Base-by-base conservation (phyloP, 2,888 invertebrate genomes). In the Hyppa rectilinea region DNA sequence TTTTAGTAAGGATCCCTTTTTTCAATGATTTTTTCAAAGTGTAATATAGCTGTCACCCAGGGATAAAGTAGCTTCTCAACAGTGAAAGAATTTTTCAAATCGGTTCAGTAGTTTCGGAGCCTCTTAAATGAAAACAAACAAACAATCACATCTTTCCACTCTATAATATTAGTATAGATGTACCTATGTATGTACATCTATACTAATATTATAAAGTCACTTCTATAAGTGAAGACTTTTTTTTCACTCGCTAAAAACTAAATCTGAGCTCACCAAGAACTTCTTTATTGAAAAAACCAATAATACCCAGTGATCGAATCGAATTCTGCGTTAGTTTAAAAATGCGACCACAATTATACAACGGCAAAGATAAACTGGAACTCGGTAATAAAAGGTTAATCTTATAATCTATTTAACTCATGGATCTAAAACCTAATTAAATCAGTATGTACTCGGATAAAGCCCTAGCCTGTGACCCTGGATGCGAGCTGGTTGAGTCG, bases 401-500 rank as follows among this genome's bases (percentile, higher is more conserved):
- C 2, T 14, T 14, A 29, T n/a, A 29, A 59, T 47, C 9, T 26
- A 52, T 29, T 56, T 56, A 31, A 66, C 68, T 68, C 38, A 34
- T 40, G 53, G 38, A 23, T 47, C n/a, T 47, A 38, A 26, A 52
- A 67, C 40, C 43, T 38, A 47, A 63, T 55, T 70, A 26, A 61
- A 34, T 38, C 31, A 14, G 20, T 17, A 10, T 60, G 40, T 65
- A 50, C 40, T 59, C 31, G 55, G 60, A 38, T 71, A 59, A 31
- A 61, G 53, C 59, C 65, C 59, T 69, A 70, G 64, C 76, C 78
- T 82, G 78, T 70, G 52, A 23, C 63, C 65, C 52, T 65, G 63
- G 62, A 62, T 56, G 63, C 62, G 63, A 78, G 69, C 78, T 73
- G 67, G 80, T 84, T 66, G 63, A 43, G 58, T 49, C 67, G 14